Percentiles rank a stretch among this genome's conserved stretches.
phyloP scores from a whole-genome alignment of 2,113 vertebrate species.

The Entelurus aequoreus region DNA sequence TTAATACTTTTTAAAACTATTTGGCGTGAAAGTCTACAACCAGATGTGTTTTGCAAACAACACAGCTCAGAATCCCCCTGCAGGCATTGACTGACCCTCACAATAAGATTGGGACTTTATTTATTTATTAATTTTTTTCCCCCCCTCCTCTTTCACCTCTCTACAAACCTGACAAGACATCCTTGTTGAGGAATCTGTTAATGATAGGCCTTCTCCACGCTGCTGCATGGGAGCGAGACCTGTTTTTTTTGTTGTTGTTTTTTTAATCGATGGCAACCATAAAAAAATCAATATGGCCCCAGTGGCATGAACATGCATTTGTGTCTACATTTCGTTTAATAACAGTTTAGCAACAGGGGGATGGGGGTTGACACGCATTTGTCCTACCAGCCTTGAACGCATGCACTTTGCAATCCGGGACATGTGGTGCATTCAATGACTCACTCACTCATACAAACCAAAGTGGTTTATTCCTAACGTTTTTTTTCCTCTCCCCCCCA shows the following conservation, averaged over 20 bases:
- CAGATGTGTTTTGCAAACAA: constrained; percentile 47
- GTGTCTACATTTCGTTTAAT: constrained; percentile 2
- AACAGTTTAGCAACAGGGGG: constrained; percentile 47
- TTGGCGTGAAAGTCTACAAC: constrained; percentile 38
- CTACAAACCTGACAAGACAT: constrained; percentile 32
- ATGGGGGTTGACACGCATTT: constrained; percentile 33
- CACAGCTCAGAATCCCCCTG: constrained; percentile 29
- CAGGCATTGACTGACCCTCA: constrained; percentile 31
- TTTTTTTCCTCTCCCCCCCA: neutral
- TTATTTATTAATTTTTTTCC: neutral
- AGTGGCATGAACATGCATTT: neutral
- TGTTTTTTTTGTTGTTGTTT: no score
- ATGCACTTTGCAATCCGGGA: neutral
- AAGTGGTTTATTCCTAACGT: no score
- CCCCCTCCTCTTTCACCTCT: no score
- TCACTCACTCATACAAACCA: neutral
- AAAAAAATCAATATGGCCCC: constrained; percentile 23
- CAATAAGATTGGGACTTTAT: constrained; percentile 8
- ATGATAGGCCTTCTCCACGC: constrained; percentile 39
- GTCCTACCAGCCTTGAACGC: constrained; percentile 1
- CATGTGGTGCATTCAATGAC: constrained; percentile 9
- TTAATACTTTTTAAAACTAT: constrained; percentile 26
- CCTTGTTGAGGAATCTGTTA: constrained; percentile 55
- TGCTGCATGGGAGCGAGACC: constrained; percentile 28
- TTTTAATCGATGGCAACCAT: constrained; percentile 18